Percentiles rank a stretch among this genome's conserved stretches.
Conservation (phyloP, 2,888 invertebrate species). For the Drosophila merina region DNA sequence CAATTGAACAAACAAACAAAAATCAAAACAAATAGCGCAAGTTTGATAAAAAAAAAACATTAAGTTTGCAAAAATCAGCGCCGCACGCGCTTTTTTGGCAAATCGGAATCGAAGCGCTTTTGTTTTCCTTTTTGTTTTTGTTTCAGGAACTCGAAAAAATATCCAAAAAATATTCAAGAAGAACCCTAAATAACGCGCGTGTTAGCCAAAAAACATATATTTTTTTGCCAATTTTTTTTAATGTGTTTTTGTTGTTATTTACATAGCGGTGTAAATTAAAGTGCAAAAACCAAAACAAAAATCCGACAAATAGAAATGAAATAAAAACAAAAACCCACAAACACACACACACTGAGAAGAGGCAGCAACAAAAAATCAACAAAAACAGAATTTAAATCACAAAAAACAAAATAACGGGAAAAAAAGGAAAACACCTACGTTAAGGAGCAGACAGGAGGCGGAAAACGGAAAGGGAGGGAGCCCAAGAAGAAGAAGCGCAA, state of each 20-base stretch:
- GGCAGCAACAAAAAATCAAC: constrained; percentile 34
- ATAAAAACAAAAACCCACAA: constrained; percentile 20
- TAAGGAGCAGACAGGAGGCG: constrained; percentile 2
- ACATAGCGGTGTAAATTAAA: constrained; percentile 25
- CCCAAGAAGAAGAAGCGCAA: background rate
- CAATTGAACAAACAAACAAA: constrained; percentile 37
- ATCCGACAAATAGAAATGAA: constrained; percentile 16
- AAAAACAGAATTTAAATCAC: constrained; percentile 21
- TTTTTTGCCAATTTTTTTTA: constrained; percentile 17
- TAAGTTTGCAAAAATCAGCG: constrained; percentile 10
- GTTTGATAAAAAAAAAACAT: constrained; percentile 8
- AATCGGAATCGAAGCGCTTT: background rate
- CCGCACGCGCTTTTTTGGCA: constrained; percentile 20
- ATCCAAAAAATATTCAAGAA: background rate
- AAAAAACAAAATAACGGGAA: constrained; percentile 1
- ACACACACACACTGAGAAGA: constrained; percentile 21
- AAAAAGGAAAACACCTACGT: background rate
- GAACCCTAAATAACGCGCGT: constrained; percentile 33
- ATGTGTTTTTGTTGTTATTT: constrained; percentile 18
- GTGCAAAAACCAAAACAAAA: constrained; percentile 28
- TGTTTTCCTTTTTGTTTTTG: constrained; percentile 18
- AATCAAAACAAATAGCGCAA: constrained; percentile 24
- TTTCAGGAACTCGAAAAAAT: constrained; percentile 1
- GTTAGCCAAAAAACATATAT: background rate
- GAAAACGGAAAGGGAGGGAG: background rate